Percentiles rank a stretch among this genome's conserved stretches.
Evolutionary conservation across 2,888 invertebrate genomes (phyloP).

Genomic region (Rotaria magnacalcarata): DNA sequence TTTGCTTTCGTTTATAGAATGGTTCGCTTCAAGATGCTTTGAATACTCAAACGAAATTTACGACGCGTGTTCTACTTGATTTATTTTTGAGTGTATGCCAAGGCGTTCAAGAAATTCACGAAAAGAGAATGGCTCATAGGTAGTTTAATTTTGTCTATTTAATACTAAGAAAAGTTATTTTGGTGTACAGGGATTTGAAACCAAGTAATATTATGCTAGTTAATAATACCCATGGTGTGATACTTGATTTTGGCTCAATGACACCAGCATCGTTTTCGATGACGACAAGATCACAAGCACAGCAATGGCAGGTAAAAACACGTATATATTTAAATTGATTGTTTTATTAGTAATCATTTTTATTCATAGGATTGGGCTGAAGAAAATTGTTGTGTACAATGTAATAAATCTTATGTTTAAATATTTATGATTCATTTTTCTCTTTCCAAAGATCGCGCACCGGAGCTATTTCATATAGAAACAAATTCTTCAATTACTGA

Average conservation of each 20-base stretch:
- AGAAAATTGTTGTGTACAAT: slow-evolving; percentile 35
- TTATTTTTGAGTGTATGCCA: slow-evolving; percentile 25
- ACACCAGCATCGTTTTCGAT: not conserved
- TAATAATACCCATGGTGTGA: not conserved
- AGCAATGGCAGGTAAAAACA: not conserved
- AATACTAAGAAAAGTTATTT: no score
- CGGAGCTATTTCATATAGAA: slow-evolving; percentile 25
- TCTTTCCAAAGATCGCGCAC: not conserved
- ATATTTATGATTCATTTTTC: no score
- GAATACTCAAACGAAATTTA: not conserved
- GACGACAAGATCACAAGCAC: not conserved
- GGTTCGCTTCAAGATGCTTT: not conserved
- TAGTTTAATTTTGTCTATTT: not conserved
- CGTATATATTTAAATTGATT: not conserved
- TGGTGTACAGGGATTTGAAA: not conserved
- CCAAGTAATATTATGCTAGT: slow-evolving; percentile 14
- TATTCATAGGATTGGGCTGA: not conserved
- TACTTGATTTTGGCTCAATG: slow-evolving; percentile 26
- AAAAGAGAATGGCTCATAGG: slow-evolving; percentile 17
- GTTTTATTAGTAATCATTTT: not conserved
- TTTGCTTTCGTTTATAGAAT: not conserved
- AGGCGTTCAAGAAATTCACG: not conserved
- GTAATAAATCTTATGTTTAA: not conserved
- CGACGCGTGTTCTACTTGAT: not conserved
- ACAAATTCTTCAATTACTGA: not conserved